Evolutionary conservation across 2,113 vertebrate genomes (phyloP).

Genomic region (Zapus hudsonius): DNA sequence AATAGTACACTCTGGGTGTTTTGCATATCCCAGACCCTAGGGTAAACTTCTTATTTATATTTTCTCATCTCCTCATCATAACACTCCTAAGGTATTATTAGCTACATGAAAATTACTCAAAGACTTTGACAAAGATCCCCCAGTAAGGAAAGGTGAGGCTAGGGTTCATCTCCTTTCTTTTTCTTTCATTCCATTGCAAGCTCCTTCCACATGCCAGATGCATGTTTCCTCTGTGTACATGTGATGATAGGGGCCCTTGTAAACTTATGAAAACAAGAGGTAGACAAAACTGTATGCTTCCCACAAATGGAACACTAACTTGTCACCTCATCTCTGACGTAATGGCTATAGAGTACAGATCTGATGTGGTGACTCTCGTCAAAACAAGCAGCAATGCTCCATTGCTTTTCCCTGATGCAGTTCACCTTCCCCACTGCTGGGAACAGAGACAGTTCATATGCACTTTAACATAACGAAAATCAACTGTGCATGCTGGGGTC

Average conservation of each 20-base stretch:
- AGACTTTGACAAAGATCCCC: background rate
- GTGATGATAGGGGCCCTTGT: background rate
- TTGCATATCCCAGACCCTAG: background rate
- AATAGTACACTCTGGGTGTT: background rate
- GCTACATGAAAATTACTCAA: background rate
- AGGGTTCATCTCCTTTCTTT: background rate
- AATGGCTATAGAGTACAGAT: no score
- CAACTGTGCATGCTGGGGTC: background rate
- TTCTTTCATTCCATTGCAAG: background rate
- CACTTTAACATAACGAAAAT: conserved; percentile 23
- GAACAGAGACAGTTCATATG: background rate
- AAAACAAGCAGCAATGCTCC: background rate
- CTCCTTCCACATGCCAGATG: background rate
- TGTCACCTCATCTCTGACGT: background rate
- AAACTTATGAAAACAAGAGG: background rate
- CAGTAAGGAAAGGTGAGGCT: background rate
- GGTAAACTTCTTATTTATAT: background rate
- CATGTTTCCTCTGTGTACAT: background rate
- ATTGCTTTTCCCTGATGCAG: no score
- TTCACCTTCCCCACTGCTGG: background rate
- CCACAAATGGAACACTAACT: background rate
- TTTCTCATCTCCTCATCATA: background rate
- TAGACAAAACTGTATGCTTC: background rate
- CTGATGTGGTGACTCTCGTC: no score
- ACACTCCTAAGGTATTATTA: background rate